Evolutionary conservation across 1,140 invertebrate species (phyloP).

Genomic region (Solenopsis invicta): DNA sequence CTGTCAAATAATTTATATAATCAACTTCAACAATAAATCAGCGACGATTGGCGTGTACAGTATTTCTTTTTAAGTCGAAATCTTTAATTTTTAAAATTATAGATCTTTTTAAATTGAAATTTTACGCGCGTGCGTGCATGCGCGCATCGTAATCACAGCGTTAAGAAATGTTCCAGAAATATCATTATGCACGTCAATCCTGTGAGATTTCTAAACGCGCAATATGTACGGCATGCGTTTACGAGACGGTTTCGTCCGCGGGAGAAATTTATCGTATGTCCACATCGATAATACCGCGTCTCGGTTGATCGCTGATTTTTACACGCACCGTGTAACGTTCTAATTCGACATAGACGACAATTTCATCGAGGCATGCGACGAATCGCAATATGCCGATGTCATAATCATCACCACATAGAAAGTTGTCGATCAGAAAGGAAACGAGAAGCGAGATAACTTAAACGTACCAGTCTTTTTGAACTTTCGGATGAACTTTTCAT

Average conservation of each 20-base stretch:
- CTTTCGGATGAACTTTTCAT: neutral
- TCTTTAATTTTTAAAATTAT: neutral
- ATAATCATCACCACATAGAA: conserved; percentile 31
- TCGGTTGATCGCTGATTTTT: conserved; percentile 41
- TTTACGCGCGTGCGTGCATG: no score
- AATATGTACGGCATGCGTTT: neutral
- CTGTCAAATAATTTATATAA: neutral
- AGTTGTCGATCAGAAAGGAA: conserved; percentile 8
- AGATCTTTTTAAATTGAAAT: neutral
- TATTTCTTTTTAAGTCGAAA: neutral
- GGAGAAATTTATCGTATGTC: conserved; percentile 43
- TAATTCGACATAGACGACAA: conserved; percentile 36
- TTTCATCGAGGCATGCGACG: conserved; percentile 16
- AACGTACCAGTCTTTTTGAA: neutral
- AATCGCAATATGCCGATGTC: conserved; percentile 22
- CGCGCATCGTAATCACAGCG: neutral
- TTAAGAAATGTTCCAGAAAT: conserved; percentile 27
- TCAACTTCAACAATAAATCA: neutral
- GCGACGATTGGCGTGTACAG: neutral
- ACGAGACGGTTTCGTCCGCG: neutral
- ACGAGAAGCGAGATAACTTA: neutral
- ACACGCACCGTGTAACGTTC: neutral
- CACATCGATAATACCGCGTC: conserved; percentile 4
- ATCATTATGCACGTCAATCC: conserved; percentile 25
- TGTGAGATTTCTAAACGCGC: conserved; percentile 51